Percentiles rank a stretch among this genome's conserved stretches.
These are phyloP conservation scores for Hucho hucho DNA, from an alignment of 2,113 vertebrate genomes.

Conservation along the genomic window DNA sequence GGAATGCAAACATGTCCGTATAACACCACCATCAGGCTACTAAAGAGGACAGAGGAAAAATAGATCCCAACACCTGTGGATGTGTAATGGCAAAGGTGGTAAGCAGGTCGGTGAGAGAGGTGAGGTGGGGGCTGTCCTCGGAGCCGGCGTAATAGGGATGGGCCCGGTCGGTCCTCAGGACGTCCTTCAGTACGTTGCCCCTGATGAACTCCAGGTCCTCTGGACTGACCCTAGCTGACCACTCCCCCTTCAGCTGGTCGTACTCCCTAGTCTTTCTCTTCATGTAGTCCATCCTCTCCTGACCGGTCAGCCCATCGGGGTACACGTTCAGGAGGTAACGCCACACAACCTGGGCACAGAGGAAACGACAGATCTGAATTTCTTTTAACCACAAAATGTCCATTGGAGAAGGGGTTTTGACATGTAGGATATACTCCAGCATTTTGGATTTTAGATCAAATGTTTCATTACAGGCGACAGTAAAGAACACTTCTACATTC, in stretches of 20 bases:
- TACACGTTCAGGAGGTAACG: conserved; percentile 91
- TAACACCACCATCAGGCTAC: too few species aligned
- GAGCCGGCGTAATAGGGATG: conserved; percentile 91
- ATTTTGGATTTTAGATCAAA: too few species aligned
- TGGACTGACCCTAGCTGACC: conserved; percentile 65
- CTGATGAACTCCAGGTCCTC: conserved; percentile 86
- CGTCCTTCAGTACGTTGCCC: conserved; percentile 89
- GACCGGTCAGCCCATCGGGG: conserved; percentile 85
- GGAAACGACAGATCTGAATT: too few species aligned
- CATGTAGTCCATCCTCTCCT: conserved; percentile 92
- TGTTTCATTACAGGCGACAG: too few species aligned
- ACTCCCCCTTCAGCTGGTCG: conserved; percentile 80
- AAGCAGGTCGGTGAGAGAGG: conserved; percentile 84
- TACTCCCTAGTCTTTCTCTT: conserved; percentile 87
- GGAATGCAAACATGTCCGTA: too few species aligned
- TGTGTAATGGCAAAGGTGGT: conserved; percentile 92
- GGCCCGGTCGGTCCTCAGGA: conserved; percentile 87
- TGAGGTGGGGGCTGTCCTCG: conserved; percentile 88
- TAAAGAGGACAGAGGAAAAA: neutral
- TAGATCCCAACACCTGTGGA: conserved; percentile 74
- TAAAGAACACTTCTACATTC: too few species aligned
- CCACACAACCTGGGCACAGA: conserved; percentile 86
- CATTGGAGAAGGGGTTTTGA: too few species aligned
- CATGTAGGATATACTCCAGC: too few species aligned
- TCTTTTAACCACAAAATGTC: too few species aligned